Conservation (phyloP, 1,140 invertebrate genomes). For the Araneus ventricosus region DNA sequence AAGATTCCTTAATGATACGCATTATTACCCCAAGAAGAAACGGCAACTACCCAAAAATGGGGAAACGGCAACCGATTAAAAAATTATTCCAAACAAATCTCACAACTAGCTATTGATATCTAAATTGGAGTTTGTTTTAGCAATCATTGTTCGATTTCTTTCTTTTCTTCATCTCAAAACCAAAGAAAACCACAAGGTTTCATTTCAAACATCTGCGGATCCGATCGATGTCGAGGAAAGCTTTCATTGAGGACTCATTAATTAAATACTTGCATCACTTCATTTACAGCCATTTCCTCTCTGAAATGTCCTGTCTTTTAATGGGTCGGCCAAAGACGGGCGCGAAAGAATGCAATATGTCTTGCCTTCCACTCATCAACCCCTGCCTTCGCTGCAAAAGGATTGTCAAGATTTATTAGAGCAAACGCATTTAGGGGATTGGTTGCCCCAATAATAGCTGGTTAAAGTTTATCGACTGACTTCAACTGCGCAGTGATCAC, state of each 20-base stretch:
- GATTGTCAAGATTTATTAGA: constrained; percentile 19
- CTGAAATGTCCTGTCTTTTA: background rate
- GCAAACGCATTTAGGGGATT: background rate
- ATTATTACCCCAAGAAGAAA: background rate
- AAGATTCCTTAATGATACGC: background rate
- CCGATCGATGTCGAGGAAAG: background rate
- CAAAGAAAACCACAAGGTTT: background rate
- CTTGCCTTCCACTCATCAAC: background rate
- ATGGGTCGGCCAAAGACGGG: background rate
- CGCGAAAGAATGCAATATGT: constrained; percentile 23
- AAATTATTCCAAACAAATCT: background rate
- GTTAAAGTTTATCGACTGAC: background rate
- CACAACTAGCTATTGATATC: background rate
- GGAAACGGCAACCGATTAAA: background rate
- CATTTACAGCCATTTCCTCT: constrained; percentile 30
- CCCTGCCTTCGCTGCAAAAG: background rate
- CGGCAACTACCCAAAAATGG: background rate
- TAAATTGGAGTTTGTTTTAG: background rate
- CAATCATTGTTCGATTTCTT: background rate
- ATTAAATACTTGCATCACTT: constrained; percentile 51
- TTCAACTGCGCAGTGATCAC: too few relatives aligned
- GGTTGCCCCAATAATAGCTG: background rate
- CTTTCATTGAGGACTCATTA: constrained; percentile 28
- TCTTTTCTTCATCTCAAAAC: background rate
- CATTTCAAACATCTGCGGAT: background rate